Base-by-base conservation (phyloP, 2,888 invertebrate genomes). In the Eurois occulta region DNA sequence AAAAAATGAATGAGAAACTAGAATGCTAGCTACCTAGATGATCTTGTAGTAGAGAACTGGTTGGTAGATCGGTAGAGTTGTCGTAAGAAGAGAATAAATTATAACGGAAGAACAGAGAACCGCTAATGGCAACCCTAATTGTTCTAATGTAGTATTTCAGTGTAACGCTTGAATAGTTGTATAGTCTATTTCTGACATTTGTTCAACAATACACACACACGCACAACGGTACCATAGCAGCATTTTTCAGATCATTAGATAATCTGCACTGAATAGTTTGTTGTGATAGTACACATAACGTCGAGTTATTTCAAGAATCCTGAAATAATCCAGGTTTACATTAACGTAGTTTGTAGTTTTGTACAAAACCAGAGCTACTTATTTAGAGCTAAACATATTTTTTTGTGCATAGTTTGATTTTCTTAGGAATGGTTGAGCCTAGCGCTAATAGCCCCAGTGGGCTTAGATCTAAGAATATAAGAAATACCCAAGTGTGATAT, bases 161-260 rank as follows among this genome's bases (percentile, higher is more conserved):
- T 75, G 72, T 78, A 69, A 80, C 75, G 85, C 64, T 85, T 78
- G 62, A 70, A 77, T 82, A 71, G 87, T 76, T 74, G 64, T 83
- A 72, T 58, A 76, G 41, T 80, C 78, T 88, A 87, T 88, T 87
- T 87, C 70, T 64, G 86, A 78, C 46, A 41, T 71, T 80, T 71
- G 77, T 74, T 75, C 85, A 81, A 83, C 81, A 78, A 78, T 76
- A 82, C 75, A 78, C 65, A 84, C 74, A 43, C 67, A 77, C 65
- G 81, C 74, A 64, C 67, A 38, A 38, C 65, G 16, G 32, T 84
- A 67, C 69, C 18, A 64, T 77, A 64, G 41, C 24, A 32, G 69
- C 55, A 72, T 72, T 67, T 66, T 75, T 80, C 38, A 41, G 52
- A 43, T 72, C 67, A 75, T 82, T 77, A 62, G 62, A 77, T 86